These are phyloP conservation scores for Cricetomys ansorgei DNA, from an alignment of 2,113 vertebrate genomes.

Conservation along the genomic window DNA sequence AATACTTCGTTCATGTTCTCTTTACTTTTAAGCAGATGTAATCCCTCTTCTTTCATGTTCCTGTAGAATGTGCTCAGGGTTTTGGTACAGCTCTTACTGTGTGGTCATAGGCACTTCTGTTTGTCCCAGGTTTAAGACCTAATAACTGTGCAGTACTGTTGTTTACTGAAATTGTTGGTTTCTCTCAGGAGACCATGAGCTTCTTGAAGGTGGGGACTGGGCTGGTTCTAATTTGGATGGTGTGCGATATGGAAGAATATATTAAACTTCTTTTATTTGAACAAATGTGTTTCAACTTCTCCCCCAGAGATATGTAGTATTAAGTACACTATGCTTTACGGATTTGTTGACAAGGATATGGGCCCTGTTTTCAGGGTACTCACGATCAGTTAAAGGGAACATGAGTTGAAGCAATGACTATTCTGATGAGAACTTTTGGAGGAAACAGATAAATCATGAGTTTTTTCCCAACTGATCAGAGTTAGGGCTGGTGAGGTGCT, in stretches of 20 bases:
- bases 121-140: no score
- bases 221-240: conserved; percentile 6
- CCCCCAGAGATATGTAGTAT: conserved; percentile 32
- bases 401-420: not conserved
- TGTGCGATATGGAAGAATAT: not conserved
- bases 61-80: conserved; percentile 20
- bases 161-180: not conserved
- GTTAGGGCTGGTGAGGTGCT: not conserved
- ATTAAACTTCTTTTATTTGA: conserved; percentile 49
- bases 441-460: conserved; percentile 23
- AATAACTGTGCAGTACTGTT: not conserved
- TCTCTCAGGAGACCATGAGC: not conserved
- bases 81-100: not conserved
- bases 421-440: not conserved
- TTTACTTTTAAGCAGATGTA: not conserved
- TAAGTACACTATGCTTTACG: not conserved
- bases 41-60: not conserved
- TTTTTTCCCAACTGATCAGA: conserved; percentile 19
- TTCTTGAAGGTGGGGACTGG: conserved; percentile 2
- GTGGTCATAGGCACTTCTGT: no score
- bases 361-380: not conserved
- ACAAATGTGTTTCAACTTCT: conserved; percentile 41
- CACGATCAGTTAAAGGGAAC: not conserved
- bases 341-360: not conserved
- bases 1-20: conserved; percentile 1